phyloP scores from a whole-genome alignment of 1,140 invertebrate species.

The Macrobrachium nipponense region DNA sequence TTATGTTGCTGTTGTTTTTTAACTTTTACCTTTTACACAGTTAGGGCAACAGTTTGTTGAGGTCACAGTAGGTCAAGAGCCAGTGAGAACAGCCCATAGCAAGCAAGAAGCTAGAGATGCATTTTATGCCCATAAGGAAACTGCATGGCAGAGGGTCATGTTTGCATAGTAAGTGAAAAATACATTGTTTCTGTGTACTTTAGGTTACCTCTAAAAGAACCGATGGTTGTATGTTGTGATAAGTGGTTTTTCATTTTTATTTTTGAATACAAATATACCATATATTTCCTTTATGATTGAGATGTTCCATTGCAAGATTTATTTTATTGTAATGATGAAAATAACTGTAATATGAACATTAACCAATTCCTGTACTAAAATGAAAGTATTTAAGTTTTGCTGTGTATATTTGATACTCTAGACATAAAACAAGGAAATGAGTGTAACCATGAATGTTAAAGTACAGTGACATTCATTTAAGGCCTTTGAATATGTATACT shows the following conservation, averaged over 20 bases:
- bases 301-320: neutral
- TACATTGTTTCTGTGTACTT: neutral
- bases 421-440: too few relatives aligned
- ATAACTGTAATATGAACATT: too few relatives aligned
- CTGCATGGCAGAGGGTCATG: constrained; percentile 45
- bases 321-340: neutral
- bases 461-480: too few relatives aligned
- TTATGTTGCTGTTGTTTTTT: neutral
- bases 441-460: too few relatives aligned
- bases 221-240: neutral
- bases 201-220: neutral
- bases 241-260: neutral
- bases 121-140: constrained; percentile 48
- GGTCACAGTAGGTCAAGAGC: constrained; percentile 47
- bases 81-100: constrained; percentile 44
- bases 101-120: constrained; percentile 51
- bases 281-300: neutral
- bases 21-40: neutral
- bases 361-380: too few relatives aligned
- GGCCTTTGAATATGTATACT: too few relatives aligned
- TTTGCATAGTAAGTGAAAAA: constrained; percentile 39
- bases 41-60: constrained; percentile 32
- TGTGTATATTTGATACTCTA: too few relatives aligned
- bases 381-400: too few relatives aligned
- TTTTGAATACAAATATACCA: neutral